These are phyloP conservation scores for Sylvia borin DNA, from an alignment of 2,797 vertebrate species.

Conservation along the genomic window DNA sequence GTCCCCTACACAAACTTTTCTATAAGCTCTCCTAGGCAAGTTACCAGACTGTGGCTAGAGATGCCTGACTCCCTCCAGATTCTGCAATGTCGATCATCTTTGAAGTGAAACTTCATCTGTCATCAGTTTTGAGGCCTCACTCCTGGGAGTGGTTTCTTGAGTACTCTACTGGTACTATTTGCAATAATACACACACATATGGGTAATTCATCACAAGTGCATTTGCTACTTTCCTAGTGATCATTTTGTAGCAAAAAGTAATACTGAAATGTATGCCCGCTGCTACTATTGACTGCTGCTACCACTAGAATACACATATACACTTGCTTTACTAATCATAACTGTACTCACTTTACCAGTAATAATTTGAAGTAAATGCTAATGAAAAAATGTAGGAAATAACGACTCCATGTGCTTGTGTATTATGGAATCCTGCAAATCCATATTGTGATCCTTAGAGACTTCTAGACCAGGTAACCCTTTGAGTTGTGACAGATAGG, in stretches of 20 bases:
- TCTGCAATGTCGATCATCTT: rapidly evolving
- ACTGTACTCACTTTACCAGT: neutral
- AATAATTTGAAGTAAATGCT: neutral
- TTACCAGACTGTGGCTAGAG: neutral
- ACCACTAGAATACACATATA: neutral
- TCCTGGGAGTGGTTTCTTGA: neutral
- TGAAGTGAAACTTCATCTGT: neutral
- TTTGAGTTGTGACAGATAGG: neutral
- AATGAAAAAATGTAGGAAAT: neutral
- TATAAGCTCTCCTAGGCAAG: neutral
- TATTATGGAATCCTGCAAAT: neutral
- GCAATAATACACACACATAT: neutral
- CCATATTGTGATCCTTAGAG: neutral
- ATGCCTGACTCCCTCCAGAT: neutral
- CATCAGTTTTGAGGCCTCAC: neutral
- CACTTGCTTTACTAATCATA: neutral
- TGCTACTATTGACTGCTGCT: neutral
- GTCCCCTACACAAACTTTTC: neutral
- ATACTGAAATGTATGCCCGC: neutral
- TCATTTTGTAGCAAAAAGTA: neutral
- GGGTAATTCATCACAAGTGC: neutral
- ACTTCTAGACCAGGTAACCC: neutral
- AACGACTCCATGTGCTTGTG: neutral
- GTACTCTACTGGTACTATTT: neutral
- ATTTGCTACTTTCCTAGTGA: neutral